Evolutionary conservation across 2,888 invertebrate species (phyloP).

Genomic region (Melanostoma scalare): DNA sequence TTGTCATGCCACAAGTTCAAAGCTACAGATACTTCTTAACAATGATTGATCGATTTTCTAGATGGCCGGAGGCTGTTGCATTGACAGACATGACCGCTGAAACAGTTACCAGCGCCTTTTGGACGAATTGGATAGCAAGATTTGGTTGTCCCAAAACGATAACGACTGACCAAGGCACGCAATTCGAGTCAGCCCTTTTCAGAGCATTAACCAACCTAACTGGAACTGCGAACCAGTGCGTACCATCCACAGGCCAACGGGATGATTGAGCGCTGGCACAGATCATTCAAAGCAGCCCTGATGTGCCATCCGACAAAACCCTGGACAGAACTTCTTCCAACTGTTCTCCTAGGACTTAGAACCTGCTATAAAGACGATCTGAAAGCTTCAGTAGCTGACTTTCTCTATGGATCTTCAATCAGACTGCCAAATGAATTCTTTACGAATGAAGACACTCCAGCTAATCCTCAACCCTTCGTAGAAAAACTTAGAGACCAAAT

Average conservation of each 20-base stretch:
- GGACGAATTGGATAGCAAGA: conserved; percentile 44
- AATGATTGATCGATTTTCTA: conserved; percentile 13
- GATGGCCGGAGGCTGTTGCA: conserved; percentile 47
- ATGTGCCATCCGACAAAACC: conserved; percentile 70
- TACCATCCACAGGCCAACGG: too few species aligned
- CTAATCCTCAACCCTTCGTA: background rate
- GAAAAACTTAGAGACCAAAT: conserved; percentile 42
- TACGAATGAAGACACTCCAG: conserved; percentile 30
- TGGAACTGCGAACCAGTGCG: too few species aligned
- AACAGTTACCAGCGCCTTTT: conserved; percentile 39
- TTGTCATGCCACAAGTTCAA: background rate
- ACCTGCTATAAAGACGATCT: conserved; percentile 75
- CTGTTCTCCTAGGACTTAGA: conserved; percentile 77
- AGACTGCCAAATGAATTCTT: conserved; percentile 67
- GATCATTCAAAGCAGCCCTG: conserved; percentile 79
- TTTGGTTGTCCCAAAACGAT: conserved; percentile 44
- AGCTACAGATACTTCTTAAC: conserved; percentile 9
- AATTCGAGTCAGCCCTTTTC: conserved; percentile 61
- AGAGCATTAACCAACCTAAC: conserved; percentile 35
- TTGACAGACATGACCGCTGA: conserved; percentile 55
- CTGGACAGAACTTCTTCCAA: conserved; percentile 76
- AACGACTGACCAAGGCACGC: conserved; percentile 61
- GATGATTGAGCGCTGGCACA: conserved; percentile 79
- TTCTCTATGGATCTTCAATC: conserved; percentile 76
- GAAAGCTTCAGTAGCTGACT: conserved; percentile 74